Base-by-base conservation (phyloP, 2,113 vertebrate species). In the Prunella fulvescens region DNA sequence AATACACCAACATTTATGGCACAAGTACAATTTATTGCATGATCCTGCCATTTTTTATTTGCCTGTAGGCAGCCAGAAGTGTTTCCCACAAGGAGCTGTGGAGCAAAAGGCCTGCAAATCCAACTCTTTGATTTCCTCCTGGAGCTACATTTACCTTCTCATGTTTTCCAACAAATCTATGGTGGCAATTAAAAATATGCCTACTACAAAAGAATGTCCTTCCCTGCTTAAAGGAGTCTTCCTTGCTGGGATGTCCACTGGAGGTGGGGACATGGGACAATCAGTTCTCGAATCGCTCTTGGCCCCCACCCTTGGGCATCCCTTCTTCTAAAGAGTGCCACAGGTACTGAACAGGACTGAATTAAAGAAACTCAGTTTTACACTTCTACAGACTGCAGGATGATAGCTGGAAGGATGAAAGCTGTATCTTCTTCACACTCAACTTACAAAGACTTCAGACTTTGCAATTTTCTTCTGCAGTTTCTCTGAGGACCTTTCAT, bases 221-320 rank as follows among this genome's bases (percentile, higher is more conserved):
- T 58, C 42, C 19, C 24, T n/a, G 14, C 7, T 56, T 29, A 24
- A 81, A 85, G 7, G 45, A 48, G 1, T 11, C 8, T 81, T 73
- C 47, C 44, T 50, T 54, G 28, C 19, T 58, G 57, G 37, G 39
- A 74, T 15, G 11, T 13, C 20, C 20, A 10, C 33, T 26, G 33
- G 47, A 73, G 35, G 6, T 39, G 29, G 31, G 22, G 66, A 66
- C 10, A 3, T 3, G 47, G 56, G 51, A 81, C 56, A n/a, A 29
- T 10, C 14, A 1, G 16, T 14, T 69, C 22, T 25, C 5, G 1
- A 14, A 20, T 7, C 8, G 0, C 7, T 26, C 60, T 51, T 26
- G 29, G 17, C 2, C 9, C 23, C 29, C 14, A 3, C 13, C 67
- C 72, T 54, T 15, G 47, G 66, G 28, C 44, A 74, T 39, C 24